These are phyloP conservation scores for Hylomyscus alleni DNA, from an alignment of 2,797 vertebrate genomes.

Conservation along the genomic window DNA sequence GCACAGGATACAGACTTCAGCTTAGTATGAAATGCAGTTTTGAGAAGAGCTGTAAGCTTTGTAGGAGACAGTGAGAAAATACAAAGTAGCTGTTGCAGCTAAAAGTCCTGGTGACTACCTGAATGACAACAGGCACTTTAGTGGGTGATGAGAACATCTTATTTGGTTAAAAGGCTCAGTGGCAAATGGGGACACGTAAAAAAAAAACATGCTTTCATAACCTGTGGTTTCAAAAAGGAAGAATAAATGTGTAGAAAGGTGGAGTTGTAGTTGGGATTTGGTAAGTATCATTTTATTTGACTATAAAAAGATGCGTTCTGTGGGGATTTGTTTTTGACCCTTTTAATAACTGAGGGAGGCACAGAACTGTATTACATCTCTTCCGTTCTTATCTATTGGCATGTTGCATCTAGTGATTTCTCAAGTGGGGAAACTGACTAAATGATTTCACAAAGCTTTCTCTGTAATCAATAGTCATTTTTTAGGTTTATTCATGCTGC, in stretches of 20 bases:
- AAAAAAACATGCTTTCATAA: conserved; percentile 73
- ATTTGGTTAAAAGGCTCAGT: conserved; percentile 82
- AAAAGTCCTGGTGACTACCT: conserved; percentile 84
- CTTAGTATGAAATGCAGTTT: conserved; percentile 84
- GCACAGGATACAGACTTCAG: conserved; percentile 80
- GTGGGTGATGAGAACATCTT: conserved; percentile 67
- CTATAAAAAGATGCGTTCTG: conserved; percentile 67
- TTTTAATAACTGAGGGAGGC: conserved; percentile 74
- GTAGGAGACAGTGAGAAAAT: conserved; percentile 85
- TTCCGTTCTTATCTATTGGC: conserved; percentile 83
- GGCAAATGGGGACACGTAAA: conserved; percentile 77
- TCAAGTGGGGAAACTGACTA: conserved; percentile 86
- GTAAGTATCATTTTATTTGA: conserved; percentile 77
- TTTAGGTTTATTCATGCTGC: conserved; percentile 87
- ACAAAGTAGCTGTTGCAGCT: conserved; percentile 84
- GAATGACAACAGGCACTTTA: conserved; percentile 83
- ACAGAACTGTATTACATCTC: conserved; percentile 68
- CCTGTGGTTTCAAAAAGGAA: conserved; percentile 50
- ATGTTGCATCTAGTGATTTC: conserved; percentile 85
- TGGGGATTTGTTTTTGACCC: conserved; percentile 74
- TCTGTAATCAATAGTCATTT: conserved; percentile 86
- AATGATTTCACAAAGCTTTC: conserved; percentile 86
- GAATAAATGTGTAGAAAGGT: conserved; percentile 74
- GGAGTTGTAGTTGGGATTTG: conserved; percentile 75
- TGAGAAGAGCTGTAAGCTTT: conserved; percentile 84